phyloP scores from a whole-genome alignment of 2,797 vertebrate species.

The Hylomyscus alleni region DNA sequence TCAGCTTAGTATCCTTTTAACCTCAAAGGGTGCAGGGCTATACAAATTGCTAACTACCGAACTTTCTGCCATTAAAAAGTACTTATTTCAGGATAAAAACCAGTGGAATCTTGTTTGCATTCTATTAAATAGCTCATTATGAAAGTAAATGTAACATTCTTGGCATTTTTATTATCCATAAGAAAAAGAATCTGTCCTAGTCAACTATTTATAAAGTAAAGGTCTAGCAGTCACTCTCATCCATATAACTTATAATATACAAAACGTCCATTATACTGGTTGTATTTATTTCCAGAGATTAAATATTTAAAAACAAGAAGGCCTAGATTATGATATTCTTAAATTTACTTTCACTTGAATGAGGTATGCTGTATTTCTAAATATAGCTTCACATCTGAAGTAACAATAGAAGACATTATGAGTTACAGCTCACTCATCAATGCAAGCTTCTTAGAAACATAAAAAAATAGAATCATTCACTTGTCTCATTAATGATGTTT shows the following conservation, averaged over 20 bases:
- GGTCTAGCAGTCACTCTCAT: not conserved
- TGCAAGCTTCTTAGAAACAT: not conserved
- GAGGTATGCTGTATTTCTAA: conserved; percentile 5
- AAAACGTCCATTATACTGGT: not conserved
- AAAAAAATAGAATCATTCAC: conserved; percentile 65
- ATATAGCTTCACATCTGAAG: not conserved
- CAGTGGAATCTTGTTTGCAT: conserved; percentile 25
- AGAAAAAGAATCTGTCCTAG: conserved; percentile 39
- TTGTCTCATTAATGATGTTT: conserved; percentile 77
- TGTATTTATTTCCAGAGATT: not conserved
- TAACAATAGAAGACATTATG: conserved; percentile 1
- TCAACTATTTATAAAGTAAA: conserved; percentile 54
- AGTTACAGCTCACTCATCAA: conserved; percentile 29
- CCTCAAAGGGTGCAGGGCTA: conserved; percentile 1
- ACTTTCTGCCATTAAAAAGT: conserved; percentile 64
- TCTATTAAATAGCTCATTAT: conserved; percentile 71
- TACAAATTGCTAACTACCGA: conserved; percentile 64
- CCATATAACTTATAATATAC: not conserved
- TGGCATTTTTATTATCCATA: conserved; percentile 15
- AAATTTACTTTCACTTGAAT: conserved; percentile 40
- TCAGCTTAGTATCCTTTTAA: conserved; percentile 63
- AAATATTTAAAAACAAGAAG: not conserved
- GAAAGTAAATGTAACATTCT: conserved; percentile 67
- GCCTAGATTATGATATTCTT: not conserved
- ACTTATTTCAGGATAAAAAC: conserved; percentile 52